Conservation (phyloP, 35 echinoderm and acorn worm genomes). For the Apostichopus japonicus region DNA sequence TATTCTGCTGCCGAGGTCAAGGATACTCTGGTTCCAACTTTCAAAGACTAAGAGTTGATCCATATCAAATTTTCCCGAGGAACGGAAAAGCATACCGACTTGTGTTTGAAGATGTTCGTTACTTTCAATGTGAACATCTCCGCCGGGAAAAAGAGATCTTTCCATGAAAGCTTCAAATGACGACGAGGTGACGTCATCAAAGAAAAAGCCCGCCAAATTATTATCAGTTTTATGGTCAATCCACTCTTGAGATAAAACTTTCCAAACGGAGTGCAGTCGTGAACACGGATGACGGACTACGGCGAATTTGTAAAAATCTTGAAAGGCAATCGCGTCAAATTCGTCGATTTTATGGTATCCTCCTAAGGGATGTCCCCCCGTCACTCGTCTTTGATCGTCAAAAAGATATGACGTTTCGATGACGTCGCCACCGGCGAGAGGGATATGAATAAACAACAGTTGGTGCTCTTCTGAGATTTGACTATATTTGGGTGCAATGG, state of each 20-base stretch:
- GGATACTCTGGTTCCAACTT: slow-evolving; percentile 30
- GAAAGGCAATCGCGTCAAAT: slow-evolving; percentile 13
- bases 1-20: neutral
- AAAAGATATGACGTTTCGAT: slow-evolving; percentile 31
- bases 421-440: neutral
- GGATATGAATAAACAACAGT: slow-evolving; percentile 15
- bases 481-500: neutral
- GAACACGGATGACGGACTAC: slow-evolving; percentile 46
- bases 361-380: neutral
- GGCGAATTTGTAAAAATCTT: slow-evolving; percentile 11
- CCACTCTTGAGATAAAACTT: neutral
- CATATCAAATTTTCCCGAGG: neutral
- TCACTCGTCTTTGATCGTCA: neutral
- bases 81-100: slow-evolving; percentile 3
- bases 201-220: neutral
- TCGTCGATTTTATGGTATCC: slow-evolving; percentile 13
- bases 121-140: slow-evolving; percentile 7
- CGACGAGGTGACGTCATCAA: neutral
- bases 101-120: slow-evolving; percentile 13
- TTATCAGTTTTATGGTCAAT: neutral
- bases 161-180: slow-evolving; percentile 31
- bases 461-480: neutral
- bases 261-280: slow-evolving; percentile 9
- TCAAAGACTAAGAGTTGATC: slow-evolving; percentile 46
- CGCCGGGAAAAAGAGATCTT: neutral